phyloP scores from a whole-genome alignment of 2,888 invertebrate genomes.

The Parasteatoda lunata region DNA sequence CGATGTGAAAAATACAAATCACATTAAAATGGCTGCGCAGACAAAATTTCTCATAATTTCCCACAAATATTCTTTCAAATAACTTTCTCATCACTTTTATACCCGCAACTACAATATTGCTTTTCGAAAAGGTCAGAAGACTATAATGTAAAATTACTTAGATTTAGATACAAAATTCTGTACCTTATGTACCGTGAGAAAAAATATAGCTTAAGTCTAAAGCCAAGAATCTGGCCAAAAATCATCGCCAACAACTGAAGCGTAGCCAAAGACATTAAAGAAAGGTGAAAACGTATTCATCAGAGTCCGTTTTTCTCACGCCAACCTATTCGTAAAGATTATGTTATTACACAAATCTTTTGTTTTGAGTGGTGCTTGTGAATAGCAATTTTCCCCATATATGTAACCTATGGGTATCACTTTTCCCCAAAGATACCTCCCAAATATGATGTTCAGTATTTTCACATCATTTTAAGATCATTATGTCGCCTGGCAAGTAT shows the following conservation, averaged over 20 bases:
- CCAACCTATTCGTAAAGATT: conserved; percentile 33
- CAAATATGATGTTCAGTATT: neutral
- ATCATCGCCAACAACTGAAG: conserved; percentile 15
- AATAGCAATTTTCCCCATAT: conserved; percentile 55
- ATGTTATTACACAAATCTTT: conserved; percentile 66
- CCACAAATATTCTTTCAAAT: neutral
- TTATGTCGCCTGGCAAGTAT: conserved; percentile 15
- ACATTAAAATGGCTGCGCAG: neutral
- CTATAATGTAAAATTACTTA: neutral
- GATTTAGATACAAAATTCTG: neutral
- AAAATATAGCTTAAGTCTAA: neutral
- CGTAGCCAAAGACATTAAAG: conserved; percentile 44
- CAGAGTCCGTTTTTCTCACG: conserved; percentile 49
- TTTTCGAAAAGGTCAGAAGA: neutral
- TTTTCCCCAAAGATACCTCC: neutral
- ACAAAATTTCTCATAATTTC: neutral
- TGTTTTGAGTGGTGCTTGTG: conserved; percentile 49
- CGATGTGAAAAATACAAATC: no score
- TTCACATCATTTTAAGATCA: conserved; percentile 51
- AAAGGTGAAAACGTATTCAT: conserved; percentile 49
- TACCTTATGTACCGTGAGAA: neutral
- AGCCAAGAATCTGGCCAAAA: neutral
- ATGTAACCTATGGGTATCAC: conserved; percentile 8
- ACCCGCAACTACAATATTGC: neutral
- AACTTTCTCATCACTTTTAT: neutral